A percentile compares a stretch with the other conserved stretches of the same genome.
Conservation (phyloP, 2,888 invertebrate genomes). For the Drosophila conformis region DNA sequence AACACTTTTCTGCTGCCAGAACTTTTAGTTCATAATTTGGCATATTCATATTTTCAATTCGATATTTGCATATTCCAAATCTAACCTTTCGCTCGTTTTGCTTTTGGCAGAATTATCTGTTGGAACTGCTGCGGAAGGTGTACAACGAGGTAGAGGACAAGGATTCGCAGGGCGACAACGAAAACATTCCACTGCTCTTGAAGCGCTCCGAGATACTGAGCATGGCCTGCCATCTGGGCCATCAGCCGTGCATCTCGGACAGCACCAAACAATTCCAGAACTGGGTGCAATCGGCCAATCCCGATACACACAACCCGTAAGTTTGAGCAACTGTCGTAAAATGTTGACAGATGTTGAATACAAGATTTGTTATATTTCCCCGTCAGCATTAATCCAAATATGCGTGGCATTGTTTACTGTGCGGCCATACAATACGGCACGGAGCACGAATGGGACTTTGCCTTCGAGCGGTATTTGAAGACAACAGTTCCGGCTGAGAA, state of each 20-base stretch:
- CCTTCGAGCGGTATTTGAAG: conserved; percentile 91
- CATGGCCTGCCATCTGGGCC: conserved; percentile 91
- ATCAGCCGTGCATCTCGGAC: conserved; percentile 90
- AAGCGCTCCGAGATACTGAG: conserved; percentile 90
- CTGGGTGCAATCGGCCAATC: conserved; percentile 90
- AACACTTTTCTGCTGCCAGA: background rate
- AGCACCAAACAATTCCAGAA: conserved; percentile 90
- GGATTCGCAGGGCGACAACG: conserved; percentile 86
- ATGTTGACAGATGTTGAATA: no score
- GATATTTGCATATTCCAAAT: background rate
- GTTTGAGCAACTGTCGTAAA: conserved; percentile 56
- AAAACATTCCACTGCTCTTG: conserved; percentile 89
- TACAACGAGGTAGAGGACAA: conserved; percentile 90
- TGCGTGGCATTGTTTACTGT: conserved; percentile 94
- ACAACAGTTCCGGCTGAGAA: conserved; percentile 93
- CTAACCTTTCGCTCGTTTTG: background rate
- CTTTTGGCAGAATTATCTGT: conserved; percentile 87
- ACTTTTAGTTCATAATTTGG: background rate
- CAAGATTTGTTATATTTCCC: conserved; percentile 15
- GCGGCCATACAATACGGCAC: conserved; percentile 93
- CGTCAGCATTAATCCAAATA: conserved; percentile 91
- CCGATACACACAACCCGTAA: conserved; percentile 91
- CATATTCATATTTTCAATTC: background rate
- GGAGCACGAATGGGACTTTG: conserved; percentile 94
- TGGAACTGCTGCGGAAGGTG: conserved; percentile 88